phyloP scores from a whole-genome alignment of 1,140 invertebrate species.

The Lordiphosa collinella region DNA sequence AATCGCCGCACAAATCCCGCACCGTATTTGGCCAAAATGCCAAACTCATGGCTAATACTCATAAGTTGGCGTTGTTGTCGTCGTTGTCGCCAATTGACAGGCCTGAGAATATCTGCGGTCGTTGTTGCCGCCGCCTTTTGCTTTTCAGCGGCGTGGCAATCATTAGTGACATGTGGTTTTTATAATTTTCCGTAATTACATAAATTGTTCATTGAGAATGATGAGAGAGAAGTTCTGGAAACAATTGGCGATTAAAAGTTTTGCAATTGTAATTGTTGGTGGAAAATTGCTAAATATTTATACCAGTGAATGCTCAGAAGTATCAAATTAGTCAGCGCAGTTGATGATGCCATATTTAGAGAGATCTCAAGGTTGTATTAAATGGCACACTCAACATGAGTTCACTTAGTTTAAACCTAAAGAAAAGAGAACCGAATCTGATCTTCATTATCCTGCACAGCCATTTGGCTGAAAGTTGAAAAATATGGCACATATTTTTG shows the following conservation, averaged over 20 bases:
- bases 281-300: constrained; percentile 52
- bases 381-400: no score
- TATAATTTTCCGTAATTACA: constrained; percentile 56
- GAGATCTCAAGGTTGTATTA: constrained; percentile 31
- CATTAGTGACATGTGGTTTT: constrained; percentile 55
- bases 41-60: constrained; percentile 68
- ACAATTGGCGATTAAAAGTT: constrained; percentile 40
- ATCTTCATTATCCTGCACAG: no score
- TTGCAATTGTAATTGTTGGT: constrained; percentile 43
- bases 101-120: constrained; percentile 68
- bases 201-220: constrained; percentile 37
- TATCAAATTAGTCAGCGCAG: constrained; percentile 25
- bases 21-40: constrained; percentile 73
- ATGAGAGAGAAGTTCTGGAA: constrained; percentile 39
- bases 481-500: no score
- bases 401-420: no score
- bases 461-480: no score
- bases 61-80: constrained; percentile 47
- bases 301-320: constrained; percentile 36
- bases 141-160: constrained; percentile 31
- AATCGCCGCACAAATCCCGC: constrained; percentile 60
- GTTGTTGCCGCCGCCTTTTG: not conserved
- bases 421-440: no score
- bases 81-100: constrained; percentile 47
- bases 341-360: constrained; percentile 1